Conservation (phyloP, 2,797 vertebrate species). For the Muscicapa striata region DNA sequence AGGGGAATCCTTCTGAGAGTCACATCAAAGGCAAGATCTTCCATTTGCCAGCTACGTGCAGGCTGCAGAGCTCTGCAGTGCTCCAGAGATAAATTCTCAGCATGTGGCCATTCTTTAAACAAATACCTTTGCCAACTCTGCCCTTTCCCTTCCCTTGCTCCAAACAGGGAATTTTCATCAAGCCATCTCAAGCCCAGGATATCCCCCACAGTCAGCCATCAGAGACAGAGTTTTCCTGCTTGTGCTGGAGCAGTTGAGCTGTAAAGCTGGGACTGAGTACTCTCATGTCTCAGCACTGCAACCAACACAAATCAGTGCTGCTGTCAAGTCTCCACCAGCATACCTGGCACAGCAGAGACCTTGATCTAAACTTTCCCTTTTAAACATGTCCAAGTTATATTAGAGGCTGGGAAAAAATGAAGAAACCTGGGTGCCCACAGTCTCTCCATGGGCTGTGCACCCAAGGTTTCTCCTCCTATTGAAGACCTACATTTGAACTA, state of each 20-base stretch:
- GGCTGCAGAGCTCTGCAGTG: not conserved
- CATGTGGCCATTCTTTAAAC: not conserved
- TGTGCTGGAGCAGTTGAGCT: not conserved
- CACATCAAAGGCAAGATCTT: slow-evolving; percentile 2
- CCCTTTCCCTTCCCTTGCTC: not conserved
- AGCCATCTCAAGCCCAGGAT: not conserved
- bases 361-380: not conserved
- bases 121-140: not conserved
- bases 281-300: not conserved
- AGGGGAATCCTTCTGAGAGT: not conserved
- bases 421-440: not conserved
- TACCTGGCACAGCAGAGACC: not conserved
- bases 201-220: not conserved
- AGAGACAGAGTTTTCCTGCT: not conserved
- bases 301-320: not conserved
- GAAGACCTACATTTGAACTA: not conserved
- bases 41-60: not conserved
- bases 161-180: not conserved
- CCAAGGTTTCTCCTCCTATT: not conserved
- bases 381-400: not conserved
- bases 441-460: not conserved
- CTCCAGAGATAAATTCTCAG: not conserved
- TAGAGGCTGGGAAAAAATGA: not conserved
- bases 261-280: not conserved
- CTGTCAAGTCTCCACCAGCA: not conserved